phyloP scores from a whole-genome alignment of 2,113 vertebrate genomes.

The Meleagris gallopavo region DNA sequence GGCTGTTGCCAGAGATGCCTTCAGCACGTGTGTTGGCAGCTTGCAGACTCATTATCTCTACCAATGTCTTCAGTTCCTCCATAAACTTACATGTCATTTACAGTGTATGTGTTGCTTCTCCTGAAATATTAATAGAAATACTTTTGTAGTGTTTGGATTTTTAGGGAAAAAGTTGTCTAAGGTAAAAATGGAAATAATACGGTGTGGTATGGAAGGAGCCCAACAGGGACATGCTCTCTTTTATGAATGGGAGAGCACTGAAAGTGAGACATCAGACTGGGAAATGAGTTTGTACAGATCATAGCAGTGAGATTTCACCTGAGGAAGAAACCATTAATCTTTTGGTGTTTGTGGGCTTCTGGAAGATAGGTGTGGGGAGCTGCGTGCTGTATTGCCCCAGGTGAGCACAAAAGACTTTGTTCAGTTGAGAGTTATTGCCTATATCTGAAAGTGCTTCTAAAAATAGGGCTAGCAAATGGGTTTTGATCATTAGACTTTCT shows the following conservation, averaged over 20 bases:
- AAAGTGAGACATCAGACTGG: background rate
- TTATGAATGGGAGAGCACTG: background rate
- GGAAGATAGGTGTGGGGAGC: background rate
- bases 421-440: background rate
- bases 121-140: background rate
- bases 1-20: background rate
- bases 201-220: fast-evolving
- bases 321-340: background rate
- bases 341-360: background rate
- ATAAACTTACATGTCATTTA: background rate
- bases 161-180: background rate
- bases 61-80: background rate
- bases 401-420: background rate
- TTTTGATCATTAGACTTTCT: constrained; percentile 27
- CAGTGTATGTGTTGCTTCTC: fast-evolving
- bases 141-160: background rate
- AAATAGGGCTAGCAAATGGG: constrained; percentile 16
- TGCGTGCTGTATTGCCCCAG: background rate
- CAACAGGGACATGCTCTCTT: background rate
- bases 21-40: background rate
- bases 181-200: background rate
- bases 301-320: constrained; percentile 1
- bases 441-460: background rate
- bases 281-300: constrained; percentile 35
- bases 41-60: background rate